A percentile compares a stretch with the other conserved stretches of the same genome.
phyloP scores from a whole-genome alignment of 2,888 invertebrate species.

The Apamea sordens region DNA sequence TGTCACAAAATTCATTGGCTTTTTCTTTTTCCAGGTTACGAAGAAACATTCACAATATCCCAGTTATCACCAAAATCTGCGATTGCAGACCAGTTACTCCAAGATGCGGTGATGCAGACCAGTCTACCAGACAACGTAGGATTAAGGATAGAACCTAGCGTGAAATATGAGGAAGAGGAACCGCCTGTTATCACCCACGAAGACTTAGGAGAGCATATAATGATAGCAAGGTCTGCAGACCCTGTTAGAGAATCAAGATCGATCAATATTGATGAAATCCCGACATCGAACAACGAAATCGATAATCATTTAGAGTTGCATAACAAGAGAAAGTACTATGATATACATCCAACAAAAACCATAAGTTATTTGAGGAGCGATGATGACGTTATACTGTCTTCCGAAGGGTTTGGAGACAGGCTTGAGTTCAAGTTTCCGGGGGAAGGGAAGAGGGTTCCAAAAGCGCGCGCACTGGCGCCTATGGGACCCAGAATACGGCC shows the following conservation, averaged over 20 bases:
- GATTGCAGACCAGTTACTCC: conserved; percentile 70
- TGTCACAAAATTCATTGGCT: background rate
- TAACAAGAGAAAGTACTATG: conserved; percentile 86
- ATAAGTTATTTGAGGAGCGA: conserved; percentile 78
- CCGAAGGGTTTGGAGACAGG: conserved; percentile 84
- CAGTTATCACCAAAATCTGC: conserved; percentile 93
- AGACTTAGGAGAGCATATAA: conserved; percentile 80
- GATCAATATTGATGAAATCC: conserved; percentile 89
- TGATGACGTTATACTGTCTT: conserved; percentile 82
- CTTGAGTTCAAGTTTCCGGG: conserved; percentile 91
- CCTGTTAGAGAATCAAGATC: conserved; percentile 87
- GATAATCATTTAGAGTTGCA: conserved; percentile 90
- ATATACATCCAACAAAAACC: conserved; percentile 91
- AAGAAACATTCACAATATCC: conserved; percentile 91
- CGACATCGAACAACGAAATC: conserved; percentile 89
- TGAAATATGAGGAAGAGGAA: conserved; percentile 74
- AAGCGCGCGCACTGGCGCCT: conserved; percentile 91
- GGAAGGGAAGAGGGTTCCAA: conserved; percentile 94
- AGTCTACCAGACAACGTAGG: conserved; percentile 79
- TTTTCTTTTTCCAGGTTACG: conserved; percentile 86
- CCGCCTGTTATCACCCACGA: conserved; percentile 65
- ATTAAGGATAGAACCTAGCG: conserved; percentile 85
- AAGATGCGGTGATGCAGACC: conserved; percentile 79
- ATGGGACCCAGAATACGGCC: conserved; percentile 92
- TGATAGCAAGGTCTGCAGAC: conserved; percentile 90